Conservation (phyloP, 2,888 invertebrate species). For the Lepidochitona cinerea region DNA sequence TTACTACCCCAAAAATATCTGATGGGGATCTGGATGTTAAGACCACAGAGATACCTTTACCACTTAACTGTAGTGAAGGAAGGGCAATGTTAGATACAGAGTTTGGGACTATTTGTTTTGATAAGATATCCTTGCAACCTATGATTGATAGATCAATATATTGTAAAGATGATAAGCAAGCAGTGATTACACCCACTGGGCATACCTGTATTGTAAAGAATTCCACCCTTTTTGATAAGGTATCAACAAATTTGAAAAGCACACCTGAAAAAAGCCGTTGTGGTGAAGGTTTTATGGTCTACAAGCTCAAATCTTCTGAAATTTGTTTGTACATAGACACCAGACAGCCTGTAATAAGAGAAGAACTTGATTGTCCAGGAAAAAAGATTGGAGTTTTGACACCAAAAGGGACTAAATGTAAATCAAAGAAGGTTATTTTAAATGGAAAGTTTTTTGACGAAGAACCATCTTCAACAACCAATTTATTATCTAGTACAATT, state of each 20-base stretch:
- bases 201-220: too few relatives aligned
- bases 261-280: background rate
- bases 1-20: too few relatives aligned
- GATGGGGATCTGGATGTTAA: background rate
- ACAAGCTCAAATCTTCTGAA: background rate
- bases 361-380: background rate
- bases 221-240: background rate
- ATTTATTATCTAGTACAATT: background rate
- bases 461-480: background rate
- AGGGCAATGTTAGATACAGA: background rate
- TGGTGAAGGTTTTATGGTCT: background rate
- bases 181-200: background rate
- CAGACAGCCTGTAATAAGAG: background rate
- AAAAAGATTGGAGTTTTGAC: background rate
- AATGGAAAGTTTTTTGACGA: background rate
- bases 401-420: background rate
- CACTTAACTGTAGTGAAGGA: background rate
- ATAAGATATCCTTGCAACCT: background rate
- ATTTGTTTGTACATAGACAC: background rate
- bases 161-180: background rate
- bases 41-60: background rate
- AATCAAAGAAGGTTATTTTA: background rate
- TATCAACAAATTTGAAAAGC: background rate
- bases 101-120: background rate
- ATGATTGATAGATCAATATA: background rate